Base-by-base conservation (phyloP, 1,140 invertebrate species). In the Polypedilum pembai region DNA sequence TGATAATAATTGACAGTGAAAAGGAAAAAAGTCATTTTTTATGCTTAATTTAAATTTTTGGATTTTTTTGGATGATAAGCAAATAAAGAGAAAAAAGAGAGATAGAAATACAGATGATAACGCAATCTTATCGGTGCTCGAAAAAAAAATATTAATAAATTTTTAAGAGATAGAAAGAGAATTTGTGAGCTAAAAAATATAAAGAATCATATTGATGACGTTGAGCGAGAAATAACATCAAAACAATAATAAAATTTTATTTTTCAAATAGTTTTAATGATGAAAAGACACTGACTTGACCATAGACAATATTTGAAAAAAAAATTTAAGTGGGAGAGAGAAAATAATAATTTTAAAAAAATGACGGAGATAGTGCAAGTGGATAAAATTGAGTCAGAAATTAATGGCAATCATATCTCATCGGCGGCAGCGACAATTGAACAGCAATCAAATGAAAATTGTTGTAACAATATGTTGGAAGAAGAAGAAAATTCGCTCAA, bases 81-180 rank as follows among this genome's bases (percentile, higher is more conserved):
- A 33, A 33, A 33, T 12, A 56, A 15, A 56, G 45, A 56, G 12
- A 56, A 12, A 33, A 56, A 15, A 56, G 45, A 56, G 12, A 56
- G 45, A 33, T 1, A 33, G 45, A 56, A 56, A 45, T n/a, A 56
- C 12, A n/a, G 12, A 56, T 56, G 45, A 56, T 56, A 56, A 56
- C 45, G 45, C 45, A 56, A 56, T 56, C 45, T 56, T 56, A 56
- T 56, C 45, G n/a, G 45, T 56, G 5, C 45, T 56, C n/a, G n/a
- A 56, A 56, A 56, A 56, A 56, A 12, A 12, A 56, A 56, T 56
- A 56, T 12, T 15, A 56, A 15, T 45, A 45, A 56, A 56, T 56
- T 12, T 56, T 4, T 56, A n/a, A 56, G 45, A n/a, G 45, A 56
- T 1, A 33, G 24, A 33, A 33, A 33, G 5, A 33, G 24, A 33